Evolutionary conservation across 2,797 vertebrate genomes (phyloP).

Genomic region (Rhynchonycteris naso): DNA sequence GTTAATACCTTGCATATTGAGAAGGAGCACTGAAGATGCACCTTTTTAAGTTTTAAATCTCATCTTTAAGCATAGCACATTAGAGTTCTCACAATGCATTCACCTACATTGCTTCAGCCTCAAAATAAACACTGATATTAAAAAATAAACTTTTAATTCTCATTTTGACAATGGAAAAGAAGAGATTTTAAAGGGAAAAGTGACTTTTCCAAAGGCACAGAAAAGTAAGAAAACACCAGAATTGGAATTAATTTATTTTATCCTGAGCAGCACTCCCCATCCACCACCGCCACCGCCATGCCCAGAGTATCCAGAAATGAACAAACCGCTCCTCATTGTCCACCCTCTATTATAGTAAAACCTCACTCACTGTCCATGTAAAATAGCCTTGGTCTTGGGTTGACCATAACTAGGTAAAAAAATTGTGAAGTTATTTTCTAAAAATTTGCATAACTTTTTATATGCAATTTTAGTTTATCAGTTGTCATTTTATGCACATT

Average conservation of each 20-base stretch:
- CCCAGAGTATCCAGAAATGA: fast-evolving
- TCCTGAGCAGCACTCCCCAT: background rate
- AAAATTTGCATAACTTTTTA: background rate
- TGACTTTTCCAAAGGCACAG: background rate
- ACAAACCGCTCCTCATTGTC: background rate
- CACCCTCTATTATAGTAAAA: background rate
- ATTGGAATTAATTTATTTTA: background rate
- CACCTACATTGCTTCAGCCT: background rate
- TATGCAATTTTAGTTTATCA: background rate
- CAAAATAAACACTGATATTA: background rate
- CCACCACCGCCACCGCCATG: background rate
- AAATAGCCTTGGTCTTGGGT: background rate
- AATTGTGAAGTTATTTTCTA: background rate
- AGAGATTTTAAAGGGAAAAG: background rate
- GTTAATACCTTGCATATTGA: background rate
- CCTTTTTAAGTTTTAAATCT: background rate
- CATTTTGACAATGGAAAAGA: background rate
- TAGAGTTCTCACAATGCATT: background rate
- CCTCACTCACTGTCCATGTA: background rate
- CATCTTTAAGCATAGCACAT: background rate
- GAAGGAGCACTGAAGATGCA: background rate
- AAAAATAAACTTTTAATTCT: background rate
- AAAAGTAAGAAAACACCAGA: background rate
- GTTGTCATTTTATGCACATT: background rate
- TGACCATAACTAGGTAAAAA: background rate